phyloP scores from a whole-genome alignment of 1,140 invertebrate genomes.

The Piezodorus guildinii region DNA sequence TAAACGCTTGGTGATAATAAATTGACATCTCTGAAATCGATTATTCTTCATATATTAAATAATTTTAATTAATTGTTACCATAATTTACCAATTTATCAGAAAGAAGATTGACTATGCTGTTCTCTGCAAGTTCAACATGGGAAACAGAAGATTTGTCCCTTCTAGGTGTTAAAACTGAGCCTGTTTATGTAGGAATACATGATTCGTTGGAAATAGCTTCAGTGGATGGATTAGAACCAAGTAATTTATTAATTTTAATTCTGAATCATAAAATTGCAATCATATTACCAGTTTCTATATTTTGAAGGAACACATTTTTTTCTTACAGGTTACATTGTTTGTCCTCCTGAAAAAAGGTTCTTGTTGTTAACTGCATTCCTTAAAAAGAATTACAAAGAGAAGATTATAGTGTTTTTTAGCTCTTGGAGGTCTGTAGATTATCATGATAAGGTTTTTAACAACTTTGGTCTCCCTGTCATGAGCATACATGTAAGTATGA shows the following conservation, averaged over 20 bases:
- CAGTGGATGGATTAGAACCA: constrained; percentile 91
- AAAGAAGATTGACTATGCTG: constrained; percentile 92
- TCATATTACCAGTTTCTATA: too few relatives aligned
- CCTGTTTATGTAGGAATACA: constrained; percentile 92
- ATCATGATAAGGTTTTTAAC: constrained; percentile 91
- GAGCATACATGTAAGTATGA: constrained; percentile 86
- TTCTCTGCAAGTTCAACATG: constrained; percentile 96
- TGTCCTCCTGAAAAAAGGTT: constrained; percentile 94
- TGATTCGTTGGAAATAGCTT: constrained; percentile 74
- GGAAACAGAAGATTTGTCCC: constrained; percentile 84
- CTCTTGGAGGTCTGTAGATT: constrained; percentile 97
- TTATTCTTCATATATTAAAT: too few relatives aligned
- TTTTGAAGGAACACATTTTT: neutral
- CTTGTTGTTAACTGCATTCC: constrained; percentile 94
- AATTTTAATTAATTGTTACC: too few relatives aligned
- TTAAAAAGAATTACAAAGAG: constrained; percentile 94
- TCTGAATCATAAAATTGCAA: too few relatives aligned
- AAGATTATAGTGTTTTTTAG: constrained; percentile 99
- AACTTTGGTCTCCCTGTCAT: constrained; percentile 95
- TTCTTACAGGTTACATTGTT: constrained; percentile 68
- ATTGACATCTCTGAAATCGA: too few relatives aligned
- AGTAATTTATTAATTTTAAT: constrained; percentile 38
- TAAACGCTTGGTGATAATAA: too few relatives aligned
- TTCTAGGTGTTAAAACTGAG: constrained; percentile 86
- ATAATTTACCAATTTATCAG: constrained; percentile 43